Evolutionary conservation across 1,140 invertebrate species (phyloP), one percentile per base, ranked within the genome.

Genomic region (Hyphantria cunea): DNA sequence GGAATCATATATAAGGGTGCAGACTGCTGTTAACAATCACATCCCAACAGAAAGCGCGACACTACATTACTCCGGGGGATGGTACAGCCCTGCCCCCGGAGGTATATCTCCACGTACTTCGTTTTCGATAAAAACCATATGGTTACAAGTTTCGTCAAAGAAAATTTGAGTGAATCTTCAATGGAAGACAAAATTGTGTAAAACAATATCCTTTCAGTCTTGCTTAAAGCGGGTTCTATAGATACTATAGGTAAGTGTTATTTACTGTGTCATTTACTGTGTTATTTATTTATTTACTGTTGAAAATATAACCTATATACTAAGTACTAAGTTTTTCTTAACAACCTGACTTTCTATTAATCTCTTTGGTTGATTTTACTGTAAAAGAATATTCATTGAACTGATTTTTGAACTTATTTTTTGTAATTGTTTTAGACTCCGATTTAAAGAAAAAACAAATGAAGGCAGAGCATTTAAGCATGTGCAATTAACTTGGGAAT

Each of bases 1-100:
- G 75, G 72, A 81, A 12, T 50, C 75, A 77, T 84, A 87, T 87
- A 90, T 79, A 88, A 84, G 76, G 73, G 76, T 75, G 61, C 31
- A 13, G 31, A 25, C 34, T 31, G n/a, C 37, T 39, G 47, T 13
- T 50, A 65, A 55, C 70, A 64, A 72, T 77, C 84, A 90, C 76
- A 84, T 78, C 74, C 76, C 60, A 85, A 80, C 77, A 68, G 58
- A 41, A 70, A 66, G 55, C 62, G 68, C 70, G 70, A 73, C 72
- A 78, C 81, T 78, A 34, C 79, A 78, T 70, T 65, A 69, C 72
- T 66, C 71, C 80, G 82, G 86, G 86, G 84, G 70, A 73, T 76
- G 78, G 49, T 50, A 14, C 39, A 34, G 31, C 15, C 64, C 74
- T 77, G 72, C 80, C 82, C 82, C 82, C 65, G 76, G 69, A 50